phyloP scores from a whole-genome alignment of 2,797 vertebrate species.

The Hephaestus fuliginosus region DNA sequence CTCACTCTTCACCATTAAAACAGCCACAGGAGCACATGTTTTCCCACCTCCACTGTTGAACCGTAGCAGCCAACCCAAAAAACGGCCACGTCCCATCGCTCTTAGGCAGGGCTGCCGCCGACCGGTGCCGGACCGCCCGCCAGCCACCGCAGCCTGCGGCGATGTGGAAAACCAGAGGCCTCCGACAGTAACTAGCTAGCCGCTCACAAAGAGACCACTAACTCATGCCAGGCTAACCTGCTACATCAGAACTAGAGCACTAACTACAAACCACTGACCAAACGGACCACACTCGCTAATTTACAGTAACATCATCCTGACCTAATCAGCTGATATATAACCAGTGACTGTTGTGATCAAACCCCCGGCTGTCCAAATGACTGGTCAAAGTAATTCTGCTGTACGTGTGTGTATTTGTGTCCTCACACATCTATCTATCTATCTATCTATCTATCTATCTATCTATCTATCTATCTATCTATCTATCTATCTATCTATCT shows the following conservation, averaged over 20 bases:
- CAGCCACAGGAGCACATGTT: conserved; percentile 66
- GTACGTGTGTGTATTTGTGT: conserved; percentile 47
- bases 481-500: conserved; percentile 27
- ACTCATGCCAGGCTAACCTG: conserved; percentile 82
- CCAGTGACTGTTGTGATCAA: conserved; percentile 67
- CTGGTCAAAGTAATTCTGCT: conserved; percentile 68
- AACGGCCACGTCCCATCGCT: conserved; percentile 27
- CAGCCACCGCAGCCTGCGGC: conserved; percentile 44
- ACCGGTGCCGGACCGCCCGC: conserved; percentile 46
- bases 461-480: conserved; percentile 46
- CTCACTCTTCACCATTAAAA: conserved; percentile 72
- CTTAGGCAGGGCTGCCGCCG: conserved; percentile 32
- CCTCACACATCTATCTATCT: conserved; percentile 24
- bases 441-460: conserved; percentile 21
- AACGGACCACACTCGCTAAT: conserved; percentile 64
- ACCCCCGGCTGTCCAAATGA: conserved; percentile 86
- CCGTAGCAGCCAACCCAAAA: conserved; percentile 27
- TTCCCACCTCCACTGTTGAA: conserved; percentile 46
- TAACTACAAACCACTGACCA: conserved; percentile 73
- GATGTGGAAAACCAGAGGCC: conserved; percentile 46
- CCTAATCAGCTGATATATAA: conserved; percentile 68
- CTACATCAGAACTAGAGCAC: conserved; percentile 86
- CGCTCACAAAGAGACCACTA: conserved; percentile 69
- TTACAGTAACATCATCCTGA: conserved; percentile 71
- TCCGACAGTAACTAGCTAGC: conserved; percentile 55